Percentiles rank a stretch among this genome's conserved stretches.
Conservation (phyloP, 2,888 invertebrate species). For the Polylopha cassiicola region DNA sequence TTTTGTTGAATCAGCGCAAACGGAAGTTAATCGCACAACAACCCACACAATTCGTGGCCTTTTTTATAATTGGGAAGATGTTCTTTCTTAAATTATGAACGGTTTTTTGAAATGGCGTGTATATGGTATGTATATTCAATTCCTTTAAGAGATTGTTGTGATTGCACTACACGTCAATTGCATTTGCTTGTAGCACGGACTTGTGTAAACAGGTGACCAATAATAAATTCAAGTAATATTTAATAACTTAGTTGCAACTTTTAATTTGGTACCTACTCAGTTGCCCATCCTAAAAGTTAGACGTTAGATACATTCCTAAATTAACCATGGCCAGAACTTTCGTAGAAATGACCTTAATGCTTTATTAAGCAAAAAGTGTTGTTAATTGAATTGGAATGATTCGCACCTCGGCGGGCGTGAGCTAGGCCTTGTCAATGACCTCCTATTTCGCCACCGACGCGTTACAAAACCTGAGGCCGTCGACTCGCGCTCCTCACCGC, state of each 20-base stretch:
- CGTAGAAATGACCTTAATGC: conserved; percentile 13
- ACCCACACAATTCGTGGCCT: conserved; percentile 2
- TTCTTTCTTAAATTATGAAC: not conserved
- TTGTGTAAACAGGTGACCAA: too few relatives aligned
- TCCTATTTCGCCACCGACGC: conserved; percentile 62
- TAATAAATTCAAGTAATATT: too few relatives aligned
- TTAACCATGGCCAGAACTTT: too few relatives aligned
- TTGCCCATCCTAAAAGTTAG: conserved; percentile 4
- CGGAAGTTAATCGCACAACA: conserved; percentile 16
- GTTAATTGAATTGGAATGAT: conserved; percentile 41
- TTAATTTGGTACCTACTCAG: too few relatives aligned
- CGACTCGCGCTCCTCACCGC: conserved; percentile 45
- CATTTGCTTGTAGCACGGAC: too few relatives aligned
- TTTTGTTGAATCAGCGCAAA: conserved; percentile 7
- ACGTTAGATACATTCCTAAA: not conserved
- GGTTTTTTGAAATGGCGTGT: not conserved
- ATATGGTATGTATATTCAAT: not conserved
- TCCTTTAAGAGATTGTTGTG: too few relatives aligned
- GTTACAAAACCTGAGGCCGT: conserved; percentile 58
- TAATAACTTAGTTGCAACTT: too few relatives aligned
- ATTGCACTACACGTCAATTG: too few relatives aligned
- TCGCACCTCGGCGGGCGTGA: conserved; percentile 37
- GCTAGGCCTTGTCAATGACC: conserved; percentile 74
- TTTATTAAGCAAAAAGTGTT: conserved; percentile 31
- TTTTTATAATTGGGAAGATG: conserved; percentile 4